Base-by-base conservation (phyloP, 2,113 vertebrate species). In the Pimephales promelas region DNA sequence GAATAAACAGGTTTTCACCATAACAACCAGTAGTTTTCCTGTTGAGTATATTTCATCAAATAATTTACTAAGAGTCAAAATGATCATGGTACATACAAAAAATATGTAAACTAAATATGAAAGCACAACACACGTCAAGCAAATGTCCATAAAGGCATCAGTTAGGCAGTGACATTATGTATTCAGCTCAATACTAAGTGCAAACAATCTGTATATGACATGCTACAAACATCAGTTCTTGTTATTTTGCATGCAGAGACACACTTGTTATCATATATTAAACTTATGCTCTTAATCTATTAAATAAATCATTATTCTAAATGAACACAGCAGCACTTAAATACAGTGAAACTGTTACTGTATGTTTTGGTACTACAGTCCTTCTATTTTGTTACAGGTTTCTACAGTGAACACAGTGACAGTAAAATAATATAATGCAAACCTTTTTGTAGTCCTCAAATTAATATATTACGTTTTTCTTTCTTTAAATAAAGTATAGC, bases 111-210 rank as follows among this genome's bases (percentile, higher is more conserved):
- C 28, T 80, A 16, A 26, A 31, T 68, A 56, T 62, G 75, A 66
- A 76, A 62, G 31, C 76, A 88, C 86, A 88, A 88, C 77, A 84
- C 86, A 89, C 83, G 91, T 90, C 5, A 66, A 34, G 31, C 82
- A 57, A 86, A 88, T 81, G 18, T 73, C n/a, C 49, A n/a, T 76
- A 52, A 80, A 26, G 5, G 59, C 26, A 78, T 72, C 34, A 79
- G 66, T 43, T 49, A 54, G 77, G 62, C 11, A 83, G 47, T 2
- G 34, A 36, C 14, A 22, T 40, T 45, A 36, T 59, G 31, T 61
- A 73, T 49, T 36, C 47, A 84, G 75, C n/a, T 43, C 14, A 22
- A 34, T 18, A 47, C 31, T 66, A 70, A 40, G 77, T 79, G 77
- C 43, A 85, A 79, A 85, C 45, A n/a, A 66, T 75, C 24, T 36